These are phyloP conservation scores for Poecilia latipinna DNA, from an alignment of 2,113 vertebrate species.

Conservation along the genomic window DNA sequence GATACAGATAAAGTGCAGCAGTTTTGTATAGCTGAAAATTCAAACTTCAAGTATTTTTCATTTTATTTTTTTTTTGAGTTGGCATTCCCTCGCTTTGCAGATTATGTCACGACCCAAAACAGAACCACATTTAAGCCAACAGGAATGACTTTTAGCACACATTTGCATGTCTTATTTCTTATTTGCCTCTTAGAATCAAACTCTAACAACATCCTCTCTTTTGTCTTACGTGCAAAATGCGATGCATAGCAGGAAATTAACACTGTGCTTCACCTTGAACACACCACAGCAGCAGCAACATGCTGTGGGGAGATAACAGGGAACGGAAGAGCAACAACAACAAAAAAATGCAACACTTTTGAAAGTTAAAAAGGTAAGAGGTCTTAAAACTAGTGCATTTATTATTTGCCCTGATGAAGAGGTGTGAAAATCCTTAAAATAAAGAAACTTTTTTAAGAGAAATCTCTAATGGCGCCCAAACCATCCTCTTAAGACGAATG, in stretches of 20 bases:
- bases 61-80: too few relatives aligned
- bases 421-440: not conserved
- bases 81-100: too few relatives aligned
- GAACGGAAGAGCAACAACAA: not conserved
- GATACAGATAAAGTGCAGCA: constrained; percentile 12
- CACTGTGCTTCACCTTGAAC: not conserved
- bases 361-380: not conserved
- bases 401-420: not conserved
- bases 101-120: too few relatives aligned
- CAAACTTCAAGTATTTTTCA: not conserved
- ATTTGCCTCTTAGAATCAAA: not conserved
- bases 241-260: not conserved
- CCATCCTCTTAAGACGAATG: too few relatives aligned
- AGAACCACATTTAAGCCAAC: too few relatives aligned
- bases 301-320: too few relatives aligned
- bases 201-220: not conserved
- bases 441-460: not conserved
- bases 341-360: not conserved
- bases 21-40: not conserved
- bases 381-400: not conserved
- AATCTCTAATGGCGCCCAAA: too few relatives aligned
- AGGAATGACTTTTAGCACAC: not conserved
- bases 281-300: not conserved
- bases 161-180: not conserved
- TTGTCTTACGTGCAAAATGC: not conserved